These are phyloP conservation scores for Parazoanthus darwini DNA, from an alignment of 92 coral and sea anemone genomes.

Conservation along the genomic window DNA sequence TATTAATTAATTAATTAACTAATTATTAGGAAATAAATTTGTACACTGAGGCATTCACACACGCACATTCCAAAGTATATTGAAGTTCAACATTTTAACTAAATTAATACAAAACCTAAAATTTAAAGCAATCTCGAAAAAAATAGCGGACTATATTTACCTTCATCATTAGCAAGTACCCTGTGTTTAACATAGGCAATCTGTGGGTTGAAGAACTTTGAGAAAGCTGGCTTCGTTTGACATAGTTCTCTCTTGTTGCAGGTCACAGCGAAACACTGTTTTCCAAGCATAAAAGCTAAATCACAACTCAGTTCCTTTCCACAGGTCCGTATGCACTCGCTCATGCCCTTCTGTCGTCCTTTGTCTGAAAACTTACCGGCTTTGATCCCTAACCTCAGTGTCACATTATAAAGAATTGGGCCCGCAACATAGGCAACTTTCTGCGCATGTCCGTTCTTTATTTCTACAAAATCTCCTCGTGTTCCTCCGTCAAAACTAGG, in stretches of 20 bases:
- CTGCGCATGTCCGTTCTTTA: constrained; percentile 62
- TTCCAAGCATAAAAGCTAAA: constrained; percentile 91
- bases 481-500: constrained; percentile 39
- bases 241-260: constrained; percentile 73
- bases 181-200: constrained; percentile 82
- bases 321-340: constrained; percentile 76
- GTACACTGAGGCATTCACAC: too few species aligned
- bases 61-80: too few species aligned
- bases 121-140: not conserved
- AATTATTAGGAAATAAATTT: too few species aligned
- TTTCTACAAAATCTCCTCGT: constrained; percentile 61
- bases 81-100: too few species aligned
- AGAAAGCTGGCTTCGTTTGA: constrained; percentile 81
- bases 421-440: constrained; percentile 69
- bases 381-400: constrained; percentile 76
- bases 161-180: constrained; percentile 36
- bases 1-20: too few species aligned
- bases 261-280: constrained; percentile 88
- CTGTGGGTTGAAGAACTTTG: constrained; percentile 79
- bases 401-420: constrained; percentile 64
- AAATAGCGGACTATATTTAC: not conserved
- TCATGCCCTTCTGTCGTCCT: constrained; percentile 72
- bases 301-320: constrained; percentile 79
- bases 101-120: not conserved
- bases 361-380: constrained; percentile 84